A percentile compares a stretch with the other conserved stretches of the same genome.
Evolutionary conservation across 2,888 invertebrate genomes (phyloP).

Genomic region (Drosophila helvetica): DNA sequence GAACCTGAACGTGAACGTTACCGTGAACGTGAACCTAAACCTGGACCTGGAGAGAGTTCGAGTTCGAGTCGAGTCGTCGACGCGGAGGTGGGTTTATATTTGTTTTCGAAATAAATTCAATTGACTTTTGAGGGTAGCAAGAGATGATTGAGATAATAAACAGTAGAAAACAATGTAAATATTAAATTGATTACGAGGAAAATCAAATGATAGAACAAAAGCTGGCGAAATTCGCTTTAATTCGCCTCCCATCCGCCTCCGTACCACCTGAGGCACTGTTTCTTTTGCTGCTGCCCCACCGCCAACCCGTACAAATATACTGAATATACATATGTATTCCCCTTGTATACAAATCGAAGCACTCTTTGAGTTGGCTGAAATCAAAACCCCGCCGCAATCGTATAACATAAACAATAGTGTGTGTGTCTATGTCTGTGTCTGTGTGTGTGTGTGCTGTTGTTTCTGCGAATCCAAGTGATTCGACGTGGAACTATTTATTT

Average conservation of each 20-base stretch:
- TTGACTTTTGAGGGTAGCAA: not conserved
- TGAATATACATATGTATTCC: not conserved
- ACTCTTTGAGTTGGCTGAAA: slow-evolving; percentile 21
- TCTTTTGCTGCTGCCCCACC: not conserved
- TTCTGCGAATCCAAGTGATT: slow-evolving; percentile 31
- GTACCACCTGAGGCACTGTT: slow-evolving; percentile 1
- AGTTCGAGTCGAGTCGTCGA: not conserved
- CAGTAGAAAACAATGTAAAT: slow-evolving; percentile 9
- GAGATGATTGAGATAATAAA: slow-evolving; percentile 20
- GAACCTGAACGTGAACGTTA: slow-evolving; percentile 10
- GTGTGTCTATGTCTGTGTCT: no score
- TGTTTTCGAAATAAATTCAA: slow-evolving; percentile 20
- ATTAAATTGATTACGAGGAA: slow-evolving; percentile 18
- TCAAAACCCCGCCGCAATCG: slow-evolving; percentile 25
- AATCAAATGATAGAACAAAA: not conserved
- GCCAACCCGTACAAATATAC: slow-evolving; percentile 1
- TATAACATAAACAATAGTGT: slow-evolving; percentile 28
- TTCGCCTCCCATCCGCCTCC: not conserved
- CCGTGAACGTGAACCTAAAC: slow-evolving; percentile 13
- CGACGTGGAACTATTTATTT: slow-evolving; percentile 21
- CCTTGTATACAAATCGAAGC: slow-evolving; percentile 25
- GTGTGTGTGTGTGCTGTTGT: no score
- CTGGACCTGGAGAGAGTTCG: not conserved
- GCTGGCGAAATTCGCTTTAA: not conserved
- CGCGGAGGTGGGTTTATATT: slow-evolving; percentile 4